Conservation (phyloP, 2,113 vertebrate species). For the Nymphicus hollandicus region DNA sequence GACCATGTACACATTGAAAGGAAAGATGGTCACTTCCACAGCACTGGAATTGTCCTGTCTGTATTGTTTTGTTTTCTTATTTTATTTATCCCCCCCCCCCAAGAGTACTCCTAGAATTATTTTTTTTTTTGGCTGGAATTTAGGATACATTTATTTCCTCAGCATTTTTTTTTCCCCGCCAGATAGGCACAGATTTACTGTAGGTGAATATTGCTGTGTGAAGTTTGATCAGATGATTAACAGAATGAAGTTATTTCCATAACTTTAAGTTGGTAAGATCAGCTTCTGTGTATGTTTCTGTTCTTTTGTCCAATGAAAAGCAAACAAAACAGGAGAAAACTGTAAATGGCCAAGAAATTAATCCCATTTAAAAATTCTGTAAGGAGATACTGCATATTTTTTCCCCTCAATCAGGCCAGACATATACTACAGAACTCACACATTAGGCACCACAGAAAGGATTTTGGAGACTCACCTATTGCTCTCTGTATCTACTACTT, state of each 20-base stretch:
- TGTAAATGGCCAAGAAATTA: not conserved
- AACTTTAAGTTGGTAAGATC: not conserved
- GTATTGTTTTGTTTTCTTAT: not conserved
- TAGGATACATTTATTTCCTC: not conserved
- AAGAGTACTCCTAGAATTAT: not conserved
- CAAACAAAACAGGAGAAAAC: not conserved
- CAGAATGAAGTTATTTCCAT: not conserved
- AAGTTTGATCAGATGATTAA: not conserved
- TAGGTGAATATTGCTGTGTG: not conserved
- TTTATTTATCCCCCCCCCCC: no score
- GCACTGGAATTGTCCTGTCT: fast-evolving
- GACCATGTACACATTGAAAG: not conserved
- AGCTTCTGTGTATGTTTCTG: not conserved
- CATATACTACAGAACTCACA: not conserved
- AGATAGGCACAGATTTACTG: not conserved
- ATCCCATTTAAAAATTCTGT: not conserved
- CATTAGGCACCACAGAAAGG: not conserved
- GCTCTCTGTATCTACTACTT: not conserved
- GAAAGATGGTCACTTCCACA: not conserved
- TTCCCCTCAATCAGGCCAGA: not conserved
- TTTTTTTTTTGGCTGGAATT: not conserved
- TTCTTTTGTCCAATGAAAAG: not conserved
- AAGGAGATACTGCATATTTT: not conserved
- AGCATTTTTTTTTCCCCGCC: not conserved
- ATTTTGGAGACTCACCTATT: not conserved